These are phyloP conservation scores for Drosophila trichaetosa DNA, from an alignment of 2,888 invertebrate species.

Conservation along the genomic window DNA sequence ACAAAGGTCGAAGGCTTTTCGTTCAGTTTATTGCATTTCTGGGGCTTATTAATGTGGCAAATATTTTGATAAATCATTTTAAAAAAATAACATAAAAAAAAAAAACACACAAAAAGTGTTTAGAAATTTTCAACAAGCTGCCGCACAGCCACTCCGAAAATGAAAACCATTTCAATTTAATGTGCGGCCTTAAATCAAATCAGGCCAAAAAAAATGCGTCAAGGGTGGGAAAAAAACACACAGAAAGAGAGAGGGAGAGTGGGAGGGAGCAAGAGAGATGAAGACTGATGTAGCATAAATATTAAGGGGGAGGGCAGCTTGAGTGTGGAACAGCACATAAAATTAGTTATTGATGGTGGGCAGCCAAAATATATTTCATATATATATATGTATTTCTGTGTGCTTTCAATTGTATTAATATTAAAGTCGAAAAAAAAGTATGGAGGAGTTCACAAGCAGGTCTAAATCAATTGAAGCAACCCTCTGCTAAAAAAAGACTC, in stretches of 20 bases:
- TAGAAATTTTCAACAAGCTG: conserved; percentile 55
- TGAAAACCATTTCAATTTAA: conserved; percentile 55
- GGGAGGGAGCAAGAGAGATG: not conserved
- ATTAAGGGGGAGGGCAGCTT: not conserved
- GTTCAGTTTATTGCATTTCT: conserved; percentile 8
- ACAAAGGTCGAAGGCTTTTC: conserved; percentile 37
- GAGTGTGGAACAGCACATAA: conserved; percentile 37
- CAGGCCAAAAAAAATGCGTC: conserved; percentile 16
- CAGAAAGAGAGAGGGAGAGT: not conserved
- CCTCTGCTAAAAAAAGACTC: not conserved
- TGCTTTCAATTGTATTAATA: conserved; percentile 40
- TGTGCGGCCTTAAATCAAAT: conserved; percentile 72
- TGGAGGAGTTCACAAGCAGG: conserved; percentile 4
- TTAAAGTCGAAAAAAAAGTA: conserved; percentile 12
- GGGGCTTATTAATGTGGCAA: conserved; percentile 68
- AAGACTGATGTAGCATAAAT: conserved; percentile 14
- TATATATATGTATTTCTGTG: conserved; percentile 26
- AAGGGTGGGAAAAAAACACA: conserved; percentile 47
- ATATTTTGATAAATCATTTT: conserved; percentile 69
- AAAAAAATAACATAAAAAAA: conserved; percentile 19
- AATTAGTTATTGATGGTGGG: conserved; percentile 57
- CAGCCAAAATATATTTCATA: conserved; percentile 33
- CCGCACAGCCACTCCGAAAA: not conserved
- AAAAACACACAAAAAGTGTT: conserved; percentile 16
- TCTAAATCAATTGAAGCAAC: conserved; percentile 24